A percentile compares a stretch with the other conserved stretches of the same genome.
phyloP scores from a whole-genome alignment of 2,113 vertebrate genomes.

The Corythaeola cristata region DNA sequence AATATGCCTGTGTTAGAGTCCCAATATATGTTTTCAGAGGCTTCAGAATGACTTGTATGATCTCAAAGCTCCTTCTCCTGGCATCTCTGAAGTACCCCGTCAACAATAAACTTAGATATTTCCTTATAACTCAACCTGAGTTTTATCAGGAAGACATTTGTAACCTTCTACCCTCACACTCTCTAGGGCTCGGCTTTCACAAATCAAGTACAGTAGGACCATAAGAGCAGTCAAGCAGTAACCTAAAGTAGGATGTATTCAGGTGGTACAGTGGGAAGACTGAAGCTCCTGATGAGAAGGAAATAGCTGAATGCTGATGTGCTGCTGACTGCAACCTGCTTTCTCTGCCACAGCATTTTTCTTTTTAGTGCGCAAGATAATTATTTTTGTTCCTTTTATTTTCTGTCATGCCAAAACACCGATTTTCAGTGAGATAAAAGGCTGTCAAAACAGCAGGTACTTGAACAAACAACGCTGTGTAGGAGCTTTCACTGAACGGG shows the following conservation, averaged over 20 bases:
- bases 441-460: not conserved
- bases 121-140: not conserved
- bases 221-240: not conserved
- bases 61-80: not conserved
- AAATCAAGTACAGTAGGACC: not conserved
- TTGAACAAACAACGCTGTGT: not conserved
- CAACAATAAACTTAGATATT: not conserved
- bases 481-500: not conserved
- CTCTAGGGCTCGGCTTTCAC: not conserved
- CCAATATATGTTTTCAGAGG: not conserved
- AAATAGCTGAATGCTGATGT: not conserved
- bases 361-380: not conserved
- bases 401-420: not conserved
- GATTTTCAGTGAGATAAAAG: conserved; percentile 26
- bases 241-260: not conserved
- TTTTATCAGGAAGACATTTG: not conserved
- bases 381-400: not conserved
- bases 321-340: not conserved
- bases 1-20: not conserved
- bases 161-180: not conserved
- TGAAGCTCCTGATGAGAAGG: not conserved
- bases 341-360: not conserved
- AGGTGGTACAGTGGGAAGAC: not conserved
- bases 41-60: not conserved
- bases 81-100: not conserved